Evolutionary conservation across 30 jellyfish, hydroid and myxozoan species (phyloP), one percentile per base, ranked within the genome.

Genomic region (Aurelia aurita): DNA sequence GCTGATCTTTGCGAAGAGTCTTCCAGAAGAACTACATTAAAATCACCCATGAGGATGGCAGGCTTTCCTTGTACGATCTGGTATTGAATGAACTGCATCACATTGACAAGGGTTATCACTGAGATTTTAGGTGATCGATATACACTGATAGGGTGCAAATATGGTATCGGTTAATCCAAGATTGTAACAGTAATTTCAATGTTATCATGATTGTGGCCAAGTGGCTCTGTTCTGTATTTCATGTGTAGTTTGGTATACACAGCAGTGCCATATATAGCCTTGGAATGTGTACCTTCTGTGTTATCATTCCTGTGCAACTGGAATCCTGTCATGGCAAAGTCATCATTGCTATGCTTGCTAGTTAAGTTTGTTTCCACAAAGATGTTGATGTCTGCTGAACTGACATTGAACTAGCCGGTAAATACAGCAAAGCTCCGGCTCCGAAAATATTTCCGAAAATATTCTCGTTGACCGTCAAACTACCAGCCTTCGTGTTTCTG

Each of bases 321-420:
- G 53, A 73, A 73, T 2, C 57, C 29, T 31, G 54, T 1, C 6
- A 54, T 6, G 16, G 13, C 59, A 54, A 45, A 73, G 16, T 73
- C 86, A 3, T 73, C 35, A 11, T 54, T 3, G 34, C 35, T 54
- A 23, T 45, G 62, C 16, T 11, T 45, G n/a, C 39, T 73, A 45
- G 74, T 2, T 12, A 73, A 44, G 28, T 44, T 73, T 0, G 86
- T 73, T 21, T 73, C 86, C 31, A 73, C 86, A 73, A 73, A 73
- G 21, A 45, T 3, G 26, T 54, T 73, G 28, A 73, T 73, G 59
- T 73, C 86, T n/a, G 86, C 86, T 73, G 86, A 31, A 45, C 16
- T 29, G 46, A 73, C 74, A 47, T 73, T 73, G 79, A 73, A 73
- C n/a, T n/a, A n/a, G n/a, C n/a, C n/a, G n/a, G n/a, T n/a, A n/a